Evolutionary conservation across 2,797 vertebrate genomes (phyloP), one percentile per base, ranked within the genome.

Genomic region (Nyctalus aviator): DNA sequence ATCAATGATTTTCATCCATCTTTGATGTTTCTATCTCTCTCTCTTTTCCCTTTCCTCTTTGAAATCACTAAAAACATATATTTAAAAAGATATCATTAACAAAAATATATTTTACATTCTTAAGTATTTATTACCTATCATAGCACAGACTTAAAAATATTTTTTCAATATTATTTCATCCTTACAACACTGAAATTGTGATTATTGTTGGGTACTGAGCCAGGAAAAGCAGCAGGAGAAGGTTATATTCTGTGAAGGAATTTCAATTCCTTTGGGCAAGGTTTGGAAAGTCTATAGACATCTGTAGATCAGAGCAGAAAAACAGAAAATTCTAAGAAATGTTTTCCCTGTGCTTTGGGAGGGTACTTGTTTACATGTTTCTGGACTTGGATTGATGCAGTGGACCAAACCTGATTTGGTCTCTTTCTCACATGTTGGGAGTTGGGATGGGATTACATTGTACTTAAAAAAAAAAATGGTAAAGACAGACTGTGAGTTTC

Each of bases 31-130:
- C 25, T 55, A 8, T 55, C 53, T 13, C 25, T 30, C 57, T 59
- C 57, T 59, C 57, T 5, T 59, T 59, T 1, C 25, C 57, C 25
- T 59, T 59, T 59, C 25, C 57, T 30, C 57, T 59, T 13, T 30
- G 57, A 59, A 59, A 59, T 59, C 5, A 59, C 14, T 59, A 59
- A 59, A 27, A 59, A 88, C n/a, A 21, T 48, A 71, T 82, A 86
- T 86, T 8, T 18, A 41, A 25, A 86, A 50, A 50, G 6, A 93
- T 32, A 44, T 48, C n/a, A 30, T 93, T 83, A 92, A 71, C 20
- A 82, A 73, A 41, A 79, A 37, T 87, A 50, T 66, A 73, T 62
- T 96, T 95, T 30, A 94, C 50, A 84, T 87, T 76, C 89, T 79
- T 87, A 64, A 55, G 2, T 86, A 68, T 84, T 50, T 88, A 75